Conservation (phyloP, 2,888 invertebrate genomes). For the Entomobrya proxima region DNA sequence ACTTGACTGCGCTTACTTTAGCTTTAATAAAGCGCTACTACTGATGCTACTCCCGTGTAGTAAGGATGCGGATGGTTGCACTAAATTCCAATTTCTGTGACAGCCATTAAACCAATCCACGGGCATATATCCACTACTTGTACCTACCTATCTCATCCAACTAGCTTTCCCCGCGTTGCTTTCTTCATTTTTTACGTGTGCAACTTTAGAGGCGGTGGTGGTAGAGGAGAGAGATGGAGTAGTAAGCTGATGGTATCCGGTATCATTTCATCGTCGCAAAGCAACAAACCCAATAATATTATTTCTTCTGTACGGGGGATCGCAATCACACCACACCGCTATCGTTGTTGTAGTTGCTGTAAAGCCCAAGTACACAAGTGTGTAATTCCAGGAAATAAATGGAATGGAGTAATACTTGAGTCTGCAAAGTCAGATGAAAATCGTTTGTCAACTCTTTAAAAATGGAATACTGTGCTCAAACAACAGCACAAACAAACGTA, state of each 20-base stretch:
- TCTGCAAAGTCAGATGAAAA: constrained; percentile 13
- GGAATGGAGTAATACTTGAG: not conserved
- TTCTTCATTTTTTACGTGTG: too few species aligned
- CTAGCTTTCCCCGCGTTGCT: too few species aligned
- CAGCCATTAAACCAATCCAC: constrained; percentile 47
- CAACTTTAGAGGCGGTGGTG: too few species aligned
- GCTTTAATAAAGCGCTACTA: not conserved
- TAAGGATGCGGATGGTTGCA: constrained; percentile 5
- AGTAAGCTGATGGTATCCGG: too few species aligned
- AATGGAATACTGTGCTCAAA: not conserved
- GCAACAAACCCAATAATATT: not conserved
- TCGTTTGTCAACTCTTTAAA: not conserved
- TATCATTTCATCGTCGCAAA: not conserved
- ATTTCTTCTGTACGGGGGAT: too few species aligned
- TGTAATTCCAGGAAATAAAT: constrained; percentile 10
- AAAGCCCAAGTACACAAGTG: not conserved
- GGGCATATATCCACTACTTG: not conserved
- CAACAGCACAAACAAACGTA: not conserved
- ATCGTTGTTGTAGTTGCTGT: too few species aligned
- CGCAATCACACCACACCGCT: too few species aligned
- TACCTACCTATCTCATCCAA: not conserved
- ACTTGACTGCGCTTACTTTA: not conserved
- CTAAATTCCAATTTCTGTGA: constrained; percentile 58
- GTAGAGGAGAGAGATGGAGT: too few species aligned
- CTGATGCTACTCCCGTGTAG: not conserved